A percentile compares a stretch with the other conserved stretches of the same genome.
Evolutionary conservation across 2,113 vertebrate genomes (phyloP).

Genomic region (Laticauda laticaudata): DNA sequence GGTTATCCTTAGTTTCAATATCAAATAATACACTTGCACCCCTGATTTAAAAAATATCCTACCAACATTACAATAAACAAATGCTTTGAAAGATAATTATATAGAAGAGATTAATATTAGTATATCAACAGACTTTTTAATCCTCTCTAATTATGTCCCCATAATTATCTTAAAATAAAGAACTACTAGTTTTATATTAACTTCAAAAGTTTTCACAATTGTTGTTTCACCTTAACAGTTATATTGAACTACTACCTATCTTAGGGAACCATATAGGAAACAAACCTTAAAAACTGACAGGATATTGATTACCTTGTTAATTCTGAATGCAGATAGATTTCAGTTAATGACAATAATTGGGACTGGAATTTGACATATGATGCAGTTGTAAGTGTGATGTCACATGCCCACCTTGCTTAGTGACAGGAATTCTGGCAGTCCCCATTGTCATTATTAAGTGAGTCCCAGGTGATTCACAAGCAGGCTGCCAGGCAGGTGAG

Average conservation of each 20-base stretch:
- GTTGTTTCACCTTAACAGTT: neutral
- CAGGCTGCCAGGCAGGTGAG: neutral
- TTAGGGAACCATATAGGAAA: neutral
- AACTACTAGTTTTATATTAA: neutral
- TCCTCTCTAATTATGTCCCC: neutral
- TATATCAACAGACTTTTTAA: neutral
- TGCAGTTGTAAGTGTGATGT: neutral
- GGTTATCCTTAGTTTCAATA: neutral
- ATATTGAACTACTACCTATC: neutral
- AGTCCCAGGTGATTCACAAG: neutral
- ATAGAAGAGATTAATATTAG: neutral
- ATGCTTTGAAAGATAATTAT: conserved; percentile 2
- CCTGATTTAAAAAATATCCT: neutral
- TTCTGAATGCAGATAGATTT: neutral
- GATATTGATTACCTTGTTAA: conserved; percentile 4
- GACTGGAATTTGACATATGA: neutral
- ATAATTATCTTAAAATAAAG: neutral
- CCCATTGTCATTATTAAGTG: neutral
- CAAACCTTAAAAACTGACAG: neutral
- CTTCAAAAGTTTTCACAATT: neutral
- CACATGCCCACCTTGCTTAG: neutral
- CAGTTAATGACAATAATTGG: no score
- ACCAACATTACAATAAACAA: neutral
- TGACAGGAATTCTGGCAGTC: neutral
- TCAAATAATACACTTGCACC: neutral